A percentile compares a stretch with the other conserved stretches of the same genome.
These are phyloP conservation scores for Pseudomyrmex sp. DNA, from an alignment of 1,140 invertebrate species.

Conservation along the genomic window DNA sequence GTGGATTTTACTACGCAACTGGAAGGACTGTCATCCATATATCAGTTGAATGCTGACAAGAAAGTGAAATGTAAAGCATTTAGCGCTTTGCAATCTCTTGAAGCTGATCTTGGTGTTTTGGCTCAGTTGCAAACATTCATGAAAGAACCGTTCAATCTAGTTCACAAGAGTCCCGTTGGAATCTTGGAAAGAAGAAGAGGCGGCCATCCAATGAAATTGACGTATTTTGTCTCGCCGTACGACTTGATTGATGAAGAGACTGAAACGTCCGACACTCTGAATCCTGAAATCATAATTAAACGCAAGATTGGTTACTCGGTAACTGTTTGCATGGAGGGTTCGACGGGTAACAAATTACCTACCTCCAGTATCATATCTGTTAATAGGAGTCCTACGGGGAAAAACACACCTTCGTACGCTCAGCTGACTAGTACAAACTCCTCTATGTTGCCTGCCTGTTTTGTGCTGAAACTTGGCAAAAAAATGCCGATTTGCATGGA, in stretches of 20 bases:
- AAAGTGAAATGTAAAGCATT: constrained; percentile 97
- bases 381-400: constrained; percentile 89
- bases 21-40: constrained; percentile 96
- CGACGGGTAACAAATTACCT: constrained; percentile 94
- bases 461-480: constrained; percentile 94
- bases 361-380: constrained; percentile 92
- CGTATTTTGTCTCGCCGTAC: constrained; percentile 98
- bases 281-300: constrained; percentile 89
- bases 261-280: constrained; percentile 90
- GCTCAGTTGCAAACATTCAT: constrained; percentile 92
- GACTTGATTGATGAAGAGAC: constrained; percentile 93
- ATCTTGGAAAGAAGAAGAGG: constrained; percentile 91
- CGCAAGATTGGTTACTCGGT: constrained; percentile 93
- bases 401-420: constrained; percentile 93
- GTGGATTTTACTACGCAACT: constrained; percentile 96
- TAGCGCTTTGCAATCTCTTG: constrained; percentile 95
- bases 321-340: constrained; percentile 96
- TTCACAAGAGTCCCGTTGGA: constrained; percentile 95
- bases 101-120: constrained; percentile 94
- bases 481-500: constrained; percentile 94
- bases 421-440: constrained; percentile 93
- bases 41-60: constrained; percentile 97
- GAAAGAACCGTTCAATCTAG: constrained; percentile 94
- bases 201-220: constrained; percentile 96
- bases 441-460: constrained; percentile 94